These are phyloP conservation scores for Menidia beryllina DNA, from an alignment of 2,113 vertebrate genomes.

Conservation along the genomic window DNA sequence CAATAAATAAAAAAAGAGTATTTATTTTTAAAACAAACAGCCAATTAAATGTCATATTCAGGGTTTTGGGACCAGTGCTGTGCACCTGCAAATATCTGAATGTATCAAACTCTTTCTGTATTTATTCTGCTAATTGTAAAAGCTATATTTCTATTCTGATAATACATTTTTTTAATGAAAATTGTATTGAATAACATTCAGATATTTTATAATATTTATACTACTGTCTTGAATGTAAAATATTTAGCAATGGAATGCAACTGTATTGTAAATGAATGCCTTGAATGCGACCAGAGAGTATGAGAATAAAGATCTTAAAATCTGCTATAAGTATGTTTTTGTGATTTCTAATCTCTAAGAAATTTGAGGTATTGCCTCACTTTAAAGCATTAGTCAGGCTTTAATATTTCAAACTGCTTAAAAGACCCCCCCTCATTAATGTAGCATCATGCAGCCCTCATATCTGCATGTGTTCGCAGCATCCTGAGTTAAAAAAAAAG, in stretches of 20 bases:
- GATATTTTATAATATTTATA: constrained; percentile 76
- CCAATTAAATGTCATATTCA: constrained; percentile 30
- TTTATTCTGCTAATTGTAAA: constrained; percentile 54
- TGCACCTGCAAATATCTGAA: constrained; percentile 54
- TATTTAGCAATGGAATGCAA: constrained; percentile 34
- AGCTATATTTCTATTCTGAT: constrained; percentile 61
- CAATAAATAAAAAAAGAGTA: constrained; percentile 37
- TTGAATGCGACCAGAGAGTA: constrained; percentile 39
- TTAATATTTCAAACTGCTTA: not conserved
- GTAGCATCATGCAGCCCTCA: not conserved
- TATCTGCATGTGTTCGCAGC: constrained; percentile 10
- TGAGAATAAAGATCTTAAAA: constrained; percentile 55
- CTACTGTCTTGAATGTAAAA: constrained; percentile 55
- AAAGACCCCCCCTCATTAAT: constrained; percentile 28
- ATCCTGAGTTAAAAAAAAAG: not conserved
- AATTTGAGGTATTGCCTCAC: not conserved
- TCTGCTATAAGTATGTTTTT: not conserved
- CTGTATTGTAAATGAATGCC: constrained; percentile 38
- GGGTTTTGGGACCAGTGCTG: constrained; percentile 66
- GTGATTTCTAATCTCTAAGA: not conserved
- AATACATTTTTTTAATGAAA: constrained; percentile 48
- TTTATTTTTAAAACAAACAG: constrained; percentile 48
- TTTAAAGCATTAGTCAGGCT: constrained; percentile 5
- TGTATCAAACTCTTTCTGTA: constrained; percentile 44
- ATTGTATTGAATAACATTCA: constrained; percentile 64